Base-by-base conservation (phyloP, 2,797 vertebrate species). In the Hippoglossus hippoglossus region DNA sequence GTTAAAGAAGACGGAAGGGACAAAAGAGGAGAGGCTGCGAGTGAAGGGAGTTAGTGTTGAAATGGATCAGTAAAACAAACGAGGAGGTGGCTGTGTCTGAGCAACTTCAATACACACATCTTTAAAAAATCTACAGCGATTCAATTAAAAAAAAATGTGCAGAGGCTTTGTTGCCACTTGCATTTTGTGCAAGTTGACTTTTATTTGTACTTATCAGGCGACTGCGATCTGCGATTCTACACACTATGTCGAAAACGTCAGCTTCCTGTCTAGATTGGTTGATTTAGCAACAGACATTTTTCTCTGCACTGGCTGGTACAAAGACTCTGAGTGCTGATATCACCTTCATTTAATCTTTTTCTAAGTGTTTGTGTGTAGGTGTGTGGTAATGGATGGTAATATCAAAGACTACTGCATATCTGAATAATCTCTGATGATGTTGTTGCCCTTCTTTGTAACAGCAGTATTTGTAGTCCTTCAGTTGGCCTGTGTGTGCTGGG, bases 401-500 rank as follows among this genome's bases (percentile, higher is more conserved):
- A 21, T 26, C 2, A 12, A 53, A 66, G 5, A 47, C 36, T 39
- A 5, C 28, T 36, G 22, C 57, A 24, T 5, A 34, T 3, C 0
- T 73, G 3, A 75, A 44, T 67, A 49, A 66, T 71, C n/a, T 53
- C 39, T 68, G 16, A 53, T 75, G n/a, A 56, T 63, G 52, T 24
- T 61, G 31, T 65, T 70, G 9, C 52, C 10, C 22, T 25, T 65
- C 34, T 41, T 13, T 66, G 69, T 82, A 86, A 66, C 81, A 82
- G 71, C 77, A 60, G 73, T 68, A 16, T 75, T 59, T 71, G 2
- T 83, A 67, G 59, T 65, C 28, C 61, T 49, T 68, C 25, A 39
- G 8, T 58, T 79, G 89, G 88, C 88, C 88, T 86, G 81, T 90
- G 87, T 93, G 93, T 90, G 72, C 87, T 73, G 91, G 92, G 93